Evolutionary conservation across 1,140 invertebrate genomes (phyloP), one percentile per base, ranked within the genome.

Genomic region (Drosophila navojoa): DNA sequence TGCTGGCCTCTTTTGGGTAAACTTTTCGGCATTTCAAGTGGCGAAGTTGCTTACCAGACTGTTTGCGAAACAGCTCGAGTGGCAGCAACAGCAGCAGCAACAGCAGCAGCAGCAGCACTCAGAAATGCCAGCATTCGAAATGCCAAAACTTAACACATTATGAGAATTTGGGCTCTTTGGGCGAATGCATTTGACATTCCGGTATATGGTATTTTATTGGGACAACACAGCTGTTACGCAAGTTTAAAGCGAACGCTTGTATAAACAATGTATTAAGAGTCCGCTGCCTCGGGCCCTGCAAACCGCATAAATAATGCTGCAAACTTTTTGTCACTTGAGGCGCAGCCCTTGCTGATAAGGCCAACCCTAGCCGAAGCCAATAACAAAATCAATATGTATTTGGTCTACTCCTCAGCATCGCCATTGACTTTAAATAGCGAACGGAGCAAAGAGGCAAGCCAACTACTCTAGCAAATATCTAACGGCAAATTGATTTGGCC

Each of bases 121-220:
- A 55, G 70, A 74, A 76, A 53, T 78, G 73, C 54, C 40, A 71
- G 57, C 54, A 52, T 9, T 63, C 42, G 54, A 67, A 69, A 61
- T 60, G 58, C 79, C 77, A 71, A 87, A 87, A 87, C 84, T 87
- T 87, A 89, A 87, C 82, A 89, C 82, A 87, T 87, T 87, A 87
- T 87, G 79, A 89, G 79, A 68, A 74, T 61, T 74, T 66, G 63
- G 57, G 71, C 61, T 57, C 57, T 55, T 63, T 42, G 53, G 44
- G 66, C 68, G 49, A 86, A 87, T 87, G 84, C 82, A 87, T 87
- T 87, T 89, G 82, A 87, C 82, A 87, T 89, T 87, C 82, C 44
- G 42, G 49, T 68, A 47, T 55, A 49, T 71, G 58, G 40, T 72
- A 60, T 72, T 45, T 58, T 27, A 42, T 69, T 53, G 57, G 47